Base-by-base conservation (phyloP, 2,113 vertebrate genomes). In the Paraplagusia blochii region DNA sequence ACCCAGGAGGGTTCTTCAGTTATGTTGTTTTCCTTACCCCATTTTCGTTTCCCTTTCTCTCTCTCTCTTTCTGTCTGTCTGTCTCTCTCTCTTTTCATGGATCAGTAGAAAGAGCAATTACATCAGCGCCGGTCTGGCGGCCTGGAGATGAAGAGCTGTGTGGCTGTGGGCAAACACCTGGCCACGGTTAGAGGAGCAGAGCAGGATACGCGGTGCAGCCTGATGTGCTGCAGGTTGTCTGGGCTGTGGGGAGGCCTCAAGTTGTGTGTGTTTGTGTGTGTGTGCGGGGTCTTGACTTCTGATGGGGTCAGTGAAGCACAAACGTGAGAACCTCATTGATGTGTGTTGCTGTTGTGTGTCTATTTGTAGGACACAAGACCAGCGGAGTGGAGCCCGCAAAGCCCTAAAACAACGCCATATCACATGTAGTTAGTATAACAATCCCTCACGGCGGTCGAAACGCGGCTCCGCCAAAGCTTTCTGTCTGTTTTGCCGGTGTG, bases 101-200 rank as follows among this genome's bases (percentile, higher is more conserved):
- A 87, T 88, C 85, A 84, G 67, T 61, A 69, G 66, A 80, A 79
- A 87, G 86, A 88, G 77, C 79, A 82, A 86, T 89, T 87, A 85
- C 84, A 87, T 88, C 85, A 85, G 85, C 66, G 73, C 79, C 74
- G 75, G 74, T 79, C 80, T 79, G 85, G 77, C 69, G 78, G 85
- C 76, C 74, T 80, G 69, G 58, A 82, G 82, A 83, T 73, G 68
- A 80, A 86, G 83, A 72, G 80, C 69, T 48, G 82, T 60, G 79
- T 57, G 66, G 84, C 85, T 88, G 47, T 55, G 69, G 81, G 77
- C 81, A 69, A 88, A 90, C 82, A 85, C 85, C 88, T 90, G 85
- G 85, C 77, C 78, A 45, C 69, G 69, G 68, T 88, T 85, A 81
- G 66, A 70, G 68, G 63, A 80, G 77, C 70, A 45, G 77, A 65